These are phyloP conservation scores for Mormyrops attenuatus DNA, from an alignment of 2,797 vertebrate species.

Conservation along the genomic window DNA sequence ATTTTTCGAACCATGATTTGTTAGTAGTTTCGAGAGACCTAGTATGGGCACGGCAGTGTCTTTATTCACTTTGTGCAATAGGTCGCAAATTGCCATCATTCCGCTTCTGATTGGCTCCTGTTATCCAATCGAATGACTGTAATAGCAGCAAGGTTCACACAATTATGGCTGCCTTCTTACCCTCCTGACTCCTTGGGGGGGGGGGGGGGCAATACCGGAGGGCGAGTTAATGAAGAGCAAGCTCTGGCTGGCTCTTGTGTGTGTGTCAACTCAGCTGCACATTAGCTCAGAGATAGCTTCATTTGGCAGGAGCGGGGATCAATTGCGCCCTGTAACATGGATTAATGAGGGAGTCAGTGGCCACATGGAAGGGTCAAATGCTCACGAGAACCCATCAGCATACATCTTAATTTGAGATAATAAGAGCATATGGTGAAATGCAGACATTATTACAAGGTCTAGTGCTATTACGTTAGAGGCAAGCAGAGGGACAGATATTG, in stretches of 20 bases:
- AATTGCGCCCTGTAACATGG: slow-evolving; percentile 44
- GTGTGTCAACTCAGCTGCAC: slow-evolving; percentile 24
- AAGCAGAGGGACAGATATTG: background rate
- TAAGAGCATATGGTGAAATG: slow-evolving; percentile 29
- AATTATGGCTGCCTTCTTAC: background rate
- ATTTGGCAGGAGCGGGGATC: slow-evolving; percentile 47
- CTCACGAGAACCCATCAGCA: slow-evolving; percentile 33
- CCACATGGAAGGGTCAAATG: slow-evolving; percentile 46
- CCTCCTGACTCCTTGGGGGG: slow-evolving; percentile 22
- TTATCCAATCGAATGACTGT: slow-evolving; percentile 44
- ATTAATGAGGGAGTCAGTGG: slow-evolving; percentile 42
- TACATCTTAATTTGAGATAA: slow-evolving; percentile 49
- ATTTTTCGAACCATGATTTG: background rate
- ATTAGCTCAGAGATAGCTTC: slow-evolving; percentile 44
- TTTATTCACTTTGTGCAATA: slow-evolving; percentile 2
- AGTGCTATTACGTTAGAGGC: background rate
- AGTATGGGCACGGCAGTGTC: background rate
- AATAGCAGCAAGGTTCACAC: slow-evolving; percentile 36
- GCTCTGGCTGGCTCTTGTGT: slow-evolving; percentile 22
- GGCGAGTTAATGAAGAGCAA: slow-evolving; percentile 32
- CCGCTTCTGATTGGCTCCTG: slow-evolving; percentile 45
- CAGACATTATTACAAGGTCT: background rate
- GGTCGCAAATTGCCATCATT: slow-evolving; percentile 6
- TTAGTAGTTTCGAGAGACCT: background rate
- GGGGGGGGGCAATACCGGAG: slow-evolving; percentile 2